Evolutionary conservation across 2,113 vertebrate genomes (phyloP).

Genomic region (Eulemur macaco): DNA sequence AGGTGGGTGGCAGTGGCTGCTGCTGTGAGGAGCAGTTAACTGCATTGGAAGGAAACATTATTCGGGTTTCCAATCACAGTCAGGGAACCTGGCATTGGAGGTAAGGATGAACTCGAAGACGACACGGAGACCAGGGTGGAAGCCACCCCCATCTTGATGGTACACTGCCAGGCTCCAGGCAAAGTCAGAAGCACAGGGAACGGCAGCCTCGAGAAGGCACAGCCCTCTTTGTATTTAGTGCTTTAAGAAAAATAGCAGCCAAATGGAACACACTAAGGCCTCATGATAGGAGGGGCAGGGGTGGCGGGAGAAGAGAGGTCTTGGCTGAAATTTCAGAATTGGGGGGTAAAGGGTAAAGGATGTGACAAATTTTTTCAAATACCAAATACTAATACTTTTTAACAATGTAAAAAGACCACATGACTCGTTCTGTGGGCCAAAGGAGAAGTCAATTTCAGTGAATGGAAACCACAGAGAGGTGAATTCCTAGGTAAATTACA

Average conservation of each 20-base stretch:
- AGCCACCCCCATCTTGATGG: background rate
- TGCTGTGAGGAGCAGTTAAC: background rate
- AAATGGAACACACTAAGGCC: background rate
- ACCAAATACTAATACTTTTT: background rate
- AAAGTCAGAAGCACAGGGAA: background rate
- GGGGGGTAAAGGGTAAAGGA: background rate
- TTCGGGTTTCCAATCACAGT: background rate
- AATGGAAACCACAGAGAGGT: background rate
- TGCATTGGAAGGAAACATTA: background rate
- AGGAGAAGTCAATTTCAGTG: background rate
- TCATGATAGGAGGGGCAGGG: background rate
- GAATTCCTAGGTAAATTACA: background rate
- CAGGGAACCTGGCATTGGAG: background rate
- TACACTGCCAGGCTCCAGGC: background rate
- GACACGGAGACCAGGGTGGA: background rate
- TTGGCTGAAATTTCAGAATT: background rate
- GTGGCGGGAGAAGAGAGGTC: background rate
- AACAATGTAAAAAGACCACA: background rate
- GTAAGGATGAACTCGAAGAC: background rate
- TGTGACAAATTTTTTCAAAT: background rate
- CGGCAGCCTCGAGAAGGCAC: background rate
- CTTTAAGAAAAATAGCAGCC: background rate
- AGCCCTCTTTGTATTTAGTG: background rate
- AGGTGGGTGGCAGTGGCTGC: conserved; percentile 20
- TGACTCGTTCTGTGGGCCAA: background rate